Evolutionary conservation across 2,797 vertebrate species (phyloP).

Genomic region (Austrolebias charrua): DNA sequence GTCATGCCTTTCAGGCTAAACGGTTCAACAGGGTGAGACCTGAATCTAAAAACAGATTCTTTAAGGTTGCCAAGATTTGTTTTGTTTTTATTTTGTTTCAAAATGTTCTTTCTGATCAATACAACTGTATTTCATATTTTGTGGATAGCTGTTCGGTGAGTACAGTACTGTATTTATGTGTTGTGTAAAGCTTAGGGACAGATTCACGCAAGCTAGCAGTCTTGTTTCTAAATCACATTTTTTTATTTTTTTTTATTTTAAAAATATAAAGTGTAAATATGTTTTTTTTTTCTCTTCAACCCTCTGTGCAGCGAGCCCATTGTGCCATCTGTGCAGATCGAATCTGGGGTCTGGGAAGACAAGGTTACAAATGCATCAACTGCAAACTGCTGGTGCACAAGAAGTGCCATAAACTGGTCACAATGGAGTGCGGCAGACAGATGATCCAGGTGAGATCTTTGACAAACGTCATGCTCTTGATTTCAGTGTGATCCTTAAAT

Average conservation of each 20-base stretch:
- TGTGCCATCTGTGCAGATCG: conserved; percentile 97
- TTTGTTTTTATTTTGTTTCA: neutral
- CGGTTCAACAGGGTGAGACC: conserved; percentile 93
- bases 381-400: conserved; percentile 99
- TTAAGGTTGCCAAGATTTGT: neutral
- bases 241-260: conserved; percentile 1
- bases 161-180: neutral
- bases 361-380: conserved; percentile 98
- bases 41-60: neutral
- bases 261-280: conserved; percentile 8
- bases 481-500: neutral
- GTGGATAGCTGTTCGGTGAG: neutral
- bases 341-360: conserved; percentile 97
- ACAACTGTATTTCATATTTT: neutral
- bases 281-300: conserved; percentile 9
- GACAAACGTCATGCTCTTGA: neutral
- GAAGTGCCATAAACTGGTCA: conserved; percentile 97
- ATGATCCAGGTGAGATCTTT: conserved; percentile 72
- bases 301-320: conserved; percentile 86
- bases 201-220: neutral
- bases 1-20: conserved; percentile 98
- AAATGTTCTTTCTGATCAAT: neutral
- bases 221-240: conserved; percentile 7
- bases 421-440: conserved; percentile 88
- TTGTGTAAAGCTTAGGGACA: neutral